A percentile compares a stretch with the other conserved stretches of the same genome.
phyloP scores from a whole-genome alignment of 2,113 vertebrate species.

The Echinops telfairi region DNA sequence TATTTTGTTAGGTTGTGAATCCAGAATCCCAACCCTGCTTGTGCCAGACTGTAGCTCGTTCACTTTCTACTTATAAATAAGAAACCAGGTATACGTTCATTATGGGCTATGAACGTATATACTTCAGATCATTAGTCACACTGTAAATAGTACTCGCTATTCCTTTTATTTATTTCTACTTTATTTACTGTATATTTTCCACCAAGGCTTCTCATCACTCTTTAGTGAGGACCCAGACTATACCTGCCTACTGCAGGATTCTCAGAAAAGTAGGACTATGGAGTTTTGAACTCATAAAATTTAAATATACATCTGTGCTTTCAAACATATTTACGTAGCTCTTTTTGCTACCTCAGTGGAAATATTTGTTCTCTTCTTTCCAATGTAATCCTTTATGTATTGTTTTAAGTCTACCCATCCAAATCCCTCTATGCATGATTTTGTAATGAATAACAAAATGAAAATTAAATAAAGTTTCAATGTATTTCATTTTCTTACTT shows the following conservation, averaged over 20 bases:
- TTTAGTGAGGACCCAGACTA: background rate
- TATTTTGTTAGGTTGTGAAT: background rate
- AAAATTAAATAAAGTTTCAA: background rate
- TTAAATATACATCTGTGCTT: background rate
- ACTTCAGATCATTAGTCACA: background rate
- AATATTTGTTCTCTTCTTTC: background rate
- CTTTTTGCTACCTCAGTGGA: background rate
- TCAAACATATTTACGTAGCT: background rate
- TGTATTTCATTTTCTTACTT: background rate
- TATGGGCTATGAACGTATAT: background rate
- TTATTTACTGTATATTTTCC: background rate
- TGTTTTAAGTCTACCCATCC: background rate
- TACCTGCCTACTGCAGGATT: background rate
- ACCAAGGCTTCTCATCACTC: background rate
- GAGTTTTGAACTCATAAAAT: background rate
- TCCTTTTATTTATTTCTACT: constrained; percentile 2
- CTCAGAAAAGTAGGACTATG: background rate
- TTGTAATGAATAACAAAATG: background rate
- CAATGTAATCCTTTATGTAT: background rate
- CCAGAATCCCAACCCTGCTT: background rate
- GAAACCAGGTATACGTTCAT: background rate
- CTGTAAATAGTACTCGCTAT: background rate
- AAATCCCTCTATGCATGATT: background rate
- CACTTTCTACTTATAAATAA: too few relatives aligned
- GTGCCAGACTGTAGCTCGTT: too few relatives aligned